These are phyloP conservation scores for Pteropus alecto DNA, from an alignment of 2,113 vertebrate species.

Conservation along the genomic window DNA sequence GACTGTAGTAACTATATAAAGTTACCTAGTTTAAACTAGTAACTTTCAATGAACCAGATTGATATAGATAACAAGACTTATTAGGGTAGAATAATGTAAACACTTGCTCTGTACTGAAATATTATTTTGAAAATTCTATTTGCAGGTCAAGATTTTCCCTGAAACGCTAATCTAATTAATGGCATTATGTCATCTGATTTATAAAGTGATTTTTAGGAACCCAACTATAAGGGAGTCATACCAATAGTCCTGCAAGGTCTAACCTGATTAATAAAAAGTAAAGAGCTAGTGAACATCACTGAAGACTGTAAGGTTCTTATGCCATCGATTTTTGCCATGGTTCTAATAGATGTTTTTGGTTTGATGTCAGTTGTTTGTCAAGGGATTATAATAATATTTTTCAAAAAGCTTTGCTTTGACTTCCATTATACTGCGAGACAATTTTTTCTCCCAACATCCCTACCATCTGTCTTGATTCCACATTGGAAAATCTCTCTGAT, in stretches of 20 bases:
- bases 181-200: not conserved
- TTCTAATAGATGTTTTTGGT: constrained; percentile 66
- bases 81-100: not conserved
- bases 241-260: not conserved
- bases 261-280: not conserved
- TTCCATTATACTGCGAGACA: constrained; percentile 70
- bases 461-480: constrained; percentile 81
- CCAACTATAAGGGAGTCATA: not conserved
- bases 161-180: not conserved
- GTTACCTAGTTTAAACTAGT: not conserved
- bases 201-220: not conserved
- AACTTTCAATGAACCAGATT: not conserved
- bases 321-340: not conserved
- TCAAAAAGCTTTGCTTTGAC: constrained; percentile 78
- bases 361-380: constrained; percentile 81
- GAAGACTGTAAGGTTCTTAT: not conserved
- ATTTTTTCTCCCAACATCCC: constrained; percentile 77
- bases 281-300: not conserved
- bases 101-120: not conserved
- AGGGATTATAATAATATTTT: constrained; percentile 78
- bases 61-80: too few relatives aligned
- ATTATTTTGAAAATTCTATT: not conserved
- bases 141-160: constrained; percentile 9
- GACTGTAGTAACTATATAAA: not conserved
- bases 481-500: constrained; percentile 79